A percentile compares a stretch with the other conserved stretches of the same genome.
Evolutionary conservation across 2,113 vertebrate genomes (phyloP).

Genomic region (Leptobrachium leishanense): DNA sequence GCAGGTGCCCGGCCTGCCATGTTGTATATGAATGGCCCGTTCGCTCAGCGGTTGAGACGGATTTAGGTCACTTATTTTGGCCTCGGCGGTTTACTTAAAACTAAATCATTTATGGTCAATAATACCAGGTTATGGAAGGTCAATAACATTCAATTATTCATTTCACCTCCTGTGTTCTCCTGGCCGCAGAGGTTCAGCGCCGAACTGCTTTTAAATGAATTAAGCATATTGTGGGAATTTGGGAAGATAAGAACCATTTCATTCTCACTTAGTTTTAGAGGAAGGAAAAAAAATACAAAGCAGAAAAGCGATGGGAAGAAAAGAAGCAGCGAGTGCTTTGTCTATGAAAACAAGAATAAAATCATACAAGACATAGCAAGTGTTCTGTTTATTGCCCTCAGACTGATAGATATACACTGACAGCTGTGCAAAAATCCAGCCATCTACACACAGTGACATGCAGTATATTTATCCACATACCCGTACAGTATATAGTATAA

Average conservation of each 20-base stretch:
- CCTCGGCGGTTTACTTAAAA: slow-evolving; percentile 40
- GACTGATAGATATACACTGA: background rate
- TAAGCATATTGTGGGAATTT: slow-evolving; percentile 60
- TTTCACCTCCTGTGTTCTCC: slow-evolving; percentile 56
- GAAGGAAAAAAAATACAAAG: background rate
- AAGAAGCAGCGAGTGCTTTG: background rate
- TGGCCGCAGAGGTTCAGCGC: slow-evolving; percentile 54
- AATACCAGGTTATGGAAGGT: slow-evolving; percentile 65
- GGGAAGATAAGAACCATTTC: slow-evolving; percentile 54
- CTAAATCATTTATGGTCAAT: slow-evolving; percentile 68
- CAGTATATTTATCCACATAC: background rate
- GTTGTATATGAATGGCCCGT: background rate
- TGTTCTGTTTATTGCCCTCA: background rate
- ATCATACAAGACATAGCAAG: too few relatives aligned
- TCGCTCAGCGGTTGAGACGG: slow-evolving; percentile 49
- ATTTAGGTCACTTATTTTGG: slow-evolving; percentile 53
- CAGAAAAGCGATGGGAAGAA: background rate
- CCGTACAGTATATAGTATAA: too few relatives aligned
- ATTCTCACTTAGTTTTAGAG: background rate
- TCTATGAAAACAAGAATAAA: too few relatives aligned
- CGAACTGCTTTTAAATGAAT: slow-evolving; percentile 53
- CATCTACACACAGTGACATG: background rate
- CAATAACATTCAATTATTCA: slow-evolving; percentile 69
- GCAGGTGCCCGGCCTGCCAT: too few relatives aligned
- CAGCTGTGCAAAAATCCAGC: background rate